phyloP scores from a whole-genome alignment of 2,797 vertebrate genomes.

The Syngnathus acus region DNA sequence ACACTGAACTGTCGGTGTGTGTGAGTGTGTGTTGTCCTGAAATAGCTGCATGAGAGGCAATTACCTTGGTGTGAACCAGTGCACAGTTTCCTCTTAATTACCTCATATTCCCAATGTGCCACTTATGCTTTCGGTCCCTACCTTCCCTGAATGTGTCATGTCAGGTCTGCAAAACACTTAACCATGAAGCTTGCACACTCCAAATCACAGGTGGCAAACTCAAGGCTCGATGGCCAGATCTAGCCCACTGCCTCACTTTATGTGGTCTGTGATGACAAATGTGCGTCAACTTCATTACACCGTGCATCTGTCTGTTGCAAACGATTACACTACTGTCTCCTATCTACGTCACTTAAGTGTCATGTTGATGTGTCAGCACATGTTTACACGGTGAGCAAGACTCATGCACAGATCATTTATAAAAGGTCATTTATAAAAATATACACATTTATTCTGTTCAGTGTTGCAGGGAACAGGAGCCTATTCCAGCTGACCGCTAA shows the following conservation, averaged over 20 bases:
- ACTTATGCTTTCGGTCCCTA: slow-evolving; percentile 31
- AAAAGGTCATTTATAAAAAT: neutral
- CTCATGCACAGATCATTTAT: no score
- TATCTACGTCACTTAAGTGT: slow-evolving; percentile 23
- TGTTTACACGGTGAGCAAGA: slow-evolving; percentile 9
- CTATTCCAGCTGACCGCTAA: neutral
- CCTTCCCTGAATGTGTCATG: slow-evolving; percentile 37
- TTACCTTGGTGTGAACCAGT: slow-evolving; percentile 45
- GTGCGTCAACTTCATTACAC: neutral
- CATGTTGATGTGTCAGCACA: slow-evolving; percentile 28
- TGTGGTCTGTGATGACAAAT: no score
- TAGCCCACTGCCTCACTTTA: neutral
- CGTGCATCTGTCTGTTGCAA: slow-evolving; percentile 13
- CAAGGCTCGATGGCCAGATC: no score
- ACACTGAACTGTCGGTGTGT: slow-evolving; percentile 8
- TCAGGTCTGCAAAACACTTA: slow-evolving; percentile 34
- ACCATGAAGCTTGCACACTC: slow-evolving; percentile 10
- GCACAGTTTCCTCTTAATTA: slow-evolving; percentile 58
- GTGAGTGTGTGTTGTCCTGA: slow-evolving; percentile 26
- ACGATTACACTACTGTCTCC: slow-evolving; percentile 28
- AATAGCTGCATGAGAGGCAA: slow-evolving; percentile 47
- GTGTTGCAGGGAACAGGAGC: neutral
- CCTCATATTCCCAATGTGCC: slow-evolving; percentile 46
- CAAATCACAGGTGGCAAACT: slow-evolving; percentile 7
- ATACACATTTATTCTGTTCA: neutral